phyloP scores from a whole-genome alignment of 2,797 vertebrate species.

The Falco rusticolus region DNA sequence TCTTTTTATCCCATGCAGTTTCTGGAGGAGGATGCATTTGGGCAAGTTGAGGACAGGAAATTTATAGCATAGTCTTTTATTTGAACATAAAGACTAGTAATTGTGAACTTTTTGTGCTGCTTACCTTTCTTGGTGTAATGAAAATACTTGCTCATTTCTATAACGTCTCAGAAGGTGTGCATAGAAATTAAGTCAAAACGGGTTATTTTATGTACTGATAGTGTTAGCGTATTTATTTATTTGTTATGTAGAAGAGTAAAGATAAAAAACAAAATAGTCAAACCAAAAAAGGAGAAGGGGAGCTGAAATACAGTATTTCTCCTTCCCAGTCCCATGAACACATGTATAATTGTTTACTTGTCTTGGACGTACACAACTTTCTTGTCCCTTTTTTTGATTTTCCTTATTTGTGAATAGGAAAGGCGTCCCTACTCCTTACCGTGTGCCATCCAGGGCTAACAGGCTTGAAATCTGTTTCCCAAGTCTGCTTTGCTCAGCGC shows the following conservation, averaged over 20 bases:
- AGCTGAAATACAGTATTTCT: conserved; percentile 11
- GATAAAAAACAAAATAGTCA: conserved; percentile 50
- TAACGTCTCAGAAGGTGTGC: conserved; percentile 72
- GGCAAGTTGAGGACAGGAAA: conserved; percentile 70
- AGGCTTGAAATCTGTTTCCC: conserved; percentile 64
- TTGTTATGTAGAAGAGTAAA: conserved; percentile 57
- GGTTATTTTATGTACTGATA: conserved; percentile 78
- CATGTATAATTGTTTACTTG: conserved; percentile 48
- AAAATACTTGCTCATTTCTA: conserved; percentile 59
- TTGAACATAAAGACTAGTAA: conserved; percentile 61
- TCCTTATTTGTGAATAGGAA: conserved; percentile 41
- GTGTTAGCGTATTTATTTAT: conserved; percentile 81
- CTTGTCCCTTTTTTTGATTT: background rate
- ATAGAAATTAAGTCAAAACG: conserved; percentile 76
- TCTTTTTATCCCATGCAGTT: conserved; percentile 49
- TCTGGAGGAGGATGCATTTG: conserved; percentile 68
- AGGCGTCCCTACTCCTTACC: conserved; percentile 35
- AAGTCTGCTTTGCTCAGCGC: conserved; percentile 42
- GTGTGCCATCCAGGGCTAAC: conserved; percentile 24
- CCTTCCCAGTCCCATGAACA: conserved; percentile 32
- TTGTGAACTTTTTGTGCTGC: conserved; percentile 73
- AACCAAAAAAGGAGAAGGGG: conserved; percentile 70
- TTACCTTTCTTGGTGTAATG: conserved; percentile 69
- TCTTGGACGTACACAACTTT: conserved; percentile 54
- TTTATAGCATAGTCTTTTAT: conserved; percentile 61